Evolutionary conservation across 2,113 vertebrate species (phyloP).

Genomic region (Scomber japonicus): DNA sequence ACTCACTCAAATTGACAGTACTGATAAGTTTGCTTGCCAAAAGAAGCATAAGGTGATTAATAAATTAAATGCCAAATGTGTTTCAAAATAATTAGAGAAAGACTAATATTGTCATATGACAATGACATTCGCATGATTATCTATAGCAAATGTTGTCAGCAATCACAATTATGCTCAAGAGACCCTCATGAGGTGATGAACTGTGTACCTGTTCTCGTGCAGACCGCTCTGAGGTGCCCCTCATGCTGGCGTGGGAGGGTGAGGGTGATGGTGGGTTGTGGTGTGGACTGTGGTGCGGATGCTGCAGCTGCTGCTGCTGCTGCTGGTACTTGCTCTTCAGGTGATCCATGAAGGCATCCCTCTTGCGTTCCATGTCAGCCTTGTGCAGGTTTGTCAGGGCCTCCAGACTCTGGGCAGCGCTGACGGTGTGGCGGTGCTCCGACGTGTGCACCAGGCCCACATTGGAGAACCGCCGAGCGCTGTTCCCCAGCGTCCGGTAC

Average conservation of each 20-base stretch:
- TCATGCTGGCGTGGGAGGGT: conserved; percentile 86
- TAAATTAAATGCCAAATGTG: not conserved
- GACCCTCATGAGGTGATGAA: not conserved
- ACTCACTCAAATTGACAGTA: not conserved
- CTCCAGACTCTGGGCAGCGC: conserved; percentile 96
- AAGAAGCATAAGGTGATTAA: not conserved
- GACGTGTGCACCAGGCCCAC: conserved; percentile 98
- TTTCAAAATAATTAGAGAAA: not conserved
- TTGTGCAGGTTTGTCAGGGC: conserved; percentile 96
- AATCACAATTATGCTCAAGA: not conserved
- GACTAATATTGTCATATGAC: not conserved
- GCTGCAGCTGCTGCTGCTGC: conserved; percentile 91
- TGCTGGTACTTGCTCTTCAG: conserved; percentile 98
- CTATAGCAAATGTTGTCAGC: not conserved
- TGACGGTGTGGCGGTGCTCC: conserved; percentile 96
- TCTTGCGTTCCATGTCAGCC: conserved; percentile 94
- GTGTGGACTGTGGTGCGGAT: conserved; percentile 82
- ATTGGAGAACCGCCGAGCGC: conserved; percentile 97
- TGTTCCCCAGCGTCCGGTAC: conserved; percentile 94
- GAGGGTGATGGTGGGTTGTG: conserved; percentile 84
- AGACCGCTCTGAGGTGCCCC: conserved; percentile 88
- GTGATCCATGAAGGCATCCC: conserved; percentile 98
- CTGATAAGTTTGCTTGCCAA: not conserved
- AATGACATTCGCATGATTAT: not conserved
- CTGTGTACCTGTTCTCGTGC: conserved; percentile 91